Percentiles rank a stretch among this genome's conserved stretches.
Conservation (phyloP, 2,113 vertebrate species). For the Phyllostomus hastatus region DNA sequence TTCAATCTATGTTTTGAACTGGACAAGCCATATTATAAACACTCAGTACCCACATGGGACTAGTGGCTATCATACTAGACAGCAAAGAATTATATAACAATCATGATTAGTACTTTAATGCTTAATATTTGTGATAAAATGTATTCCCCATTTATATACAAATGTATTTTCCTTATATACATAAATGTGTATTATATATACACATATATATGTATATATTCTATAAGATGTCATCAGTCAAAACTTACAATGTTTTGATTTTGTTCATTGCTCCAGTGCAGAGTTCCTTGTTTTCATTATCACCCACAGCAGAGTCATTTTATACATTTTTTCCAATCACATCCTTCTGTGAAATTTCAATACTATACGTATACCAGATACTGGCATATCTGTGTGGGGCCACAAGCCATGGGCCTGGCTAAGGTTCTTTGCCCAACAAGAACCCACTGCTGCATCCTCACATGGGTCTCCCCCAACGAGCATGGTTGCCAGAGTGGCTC, state of each 20-base stretch:
- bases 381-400: background rate
- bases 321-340: background rate
- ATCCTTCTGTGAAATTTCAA: background rate
- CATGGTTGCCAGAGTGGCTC: background rate
- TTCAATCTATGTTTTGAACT: conserved; percentile 1
- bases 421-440: background rate
- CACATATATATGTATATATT: background rate
- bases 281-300: background rate
- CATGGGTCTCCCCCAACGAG: background rate
- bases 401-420: background rate
- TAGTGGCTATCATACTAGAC: background rate
- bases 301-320: background rate
- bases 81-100: background rate
- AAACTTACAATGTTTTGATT: background rate
- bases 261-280: background rate
- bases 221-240: background rate
- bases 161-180: background rate
- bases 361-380: background rate
- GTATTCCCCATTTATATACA: background rate
- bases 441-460: background rate
- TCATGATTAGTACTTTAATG: background rate
- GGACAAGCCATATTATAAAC: background rate
- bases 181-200: background rate
- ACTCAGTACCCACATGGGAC: background rate
- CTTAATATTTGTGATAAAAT: background rate